Evolutionary conservation across 2,888 invertebrate species (phyloP).

Genomic region (Drosophila cognata): DNA sequence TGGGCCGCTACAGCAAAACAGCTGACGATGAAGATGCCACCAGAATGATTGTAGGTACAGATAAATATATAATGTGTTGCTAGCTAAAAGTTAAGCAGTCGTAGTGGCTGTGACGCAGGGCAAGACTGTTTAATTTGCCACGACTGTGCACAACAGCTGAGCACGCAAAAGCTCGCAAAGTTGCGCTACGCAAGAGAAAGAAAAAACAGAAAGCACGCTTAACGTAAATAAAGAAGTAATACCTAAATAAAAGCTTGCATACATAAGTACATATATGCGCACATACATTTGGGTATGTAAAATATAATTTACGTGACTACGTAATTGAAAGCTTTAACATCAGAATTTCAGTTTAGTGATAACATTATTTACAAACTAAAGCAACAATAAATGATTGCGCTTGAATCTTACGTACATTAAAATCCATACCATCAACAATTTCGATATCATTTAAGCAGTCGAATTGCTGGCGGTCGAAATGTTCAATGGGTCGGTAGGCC

Average conservation of each 20-base stretch:
- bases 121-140: conserved; percentile 15
- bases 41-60: neutral
- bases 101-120: neutral
- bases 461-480: conserved; percentile 45
- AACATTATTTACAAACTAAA: neutral
- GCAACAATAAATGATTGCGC: neutral
- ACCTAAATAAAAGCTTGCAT: neutral
- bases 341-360: neutral
- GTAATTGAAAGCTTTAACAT: neutral
- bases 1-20: neutral
- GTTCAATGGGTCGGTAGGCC: conserved; percentile 55
- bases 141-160: conserved; percentile 67
- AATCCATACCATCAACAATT: conserved; percentile 77
- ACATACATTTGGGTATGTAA: neutral
- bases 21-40: neutral
- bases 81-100: neutral
- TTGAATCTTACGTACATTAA: conserved; percentile 71
- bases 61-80: neutral
- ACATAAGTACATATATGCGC: neutral
- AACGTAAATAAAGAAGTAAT: conserved; percentile 40
- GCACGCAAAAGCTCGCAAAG: conserved; percentile 49
- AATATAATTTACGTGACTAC: neutral
- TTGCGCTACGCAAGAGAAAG: conserved; percentile 20
- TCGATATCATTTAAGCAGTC: conserved; percentile 73
- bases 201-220: conserved; percentile 28